These are phyloP conservation scores for Lerema accius DNA, from an alignment of 1,140 invertebrate species.

Conservation along the genomic window DNA sequence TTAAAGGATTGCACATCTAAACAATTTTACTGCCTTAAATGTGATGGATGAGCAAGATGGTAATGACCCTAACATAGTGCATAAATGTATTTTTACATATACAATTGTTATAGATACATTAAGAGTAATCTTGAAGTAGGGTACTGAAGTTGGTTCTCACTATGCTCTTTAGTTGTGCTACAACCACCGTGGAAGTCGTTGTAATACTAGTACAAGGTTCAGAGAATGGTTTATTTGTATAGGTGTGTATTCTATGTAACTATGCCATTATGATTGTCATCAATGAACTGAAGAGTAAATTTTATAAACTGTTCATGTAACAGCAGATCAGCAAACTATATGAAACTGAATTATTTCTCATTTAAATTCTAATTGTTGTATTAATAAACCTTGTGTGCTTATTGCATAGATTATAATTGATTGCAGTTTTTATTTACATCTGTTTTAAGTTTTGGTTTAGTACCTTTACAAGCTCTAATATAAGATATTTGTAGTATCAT, in stretches of 20 bases:
- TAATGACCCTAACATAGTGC: constrained; percentile 22
- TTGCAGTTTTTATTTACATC: constrained; percentile 29
- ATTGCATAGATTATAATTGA: constrained; percentile 31
- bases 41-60: constrained; percentile 14
- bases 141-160: constrained; percentile 8
- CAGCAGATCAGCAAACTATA: constrained; percentile 9
- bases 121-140: constrained; percentile 20
- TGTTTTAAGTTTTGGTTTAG: neutral
- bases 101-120: constrained; percentile 33
- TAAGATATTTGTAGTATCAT: too few species aligned
- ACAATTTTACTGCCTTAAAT: constrained; percentile 27
- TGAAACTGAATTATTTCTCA: constrained; percentile 29
- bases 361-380: constrained; percentile 31
- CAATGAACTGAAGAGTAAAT: neutral
- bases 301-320: constrained; percentile 3
- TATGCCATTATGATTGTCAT: constrained; percentile 8
- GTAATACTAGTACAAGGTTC: constrained; percentile 22
- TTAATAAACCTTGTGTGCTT: constrained; percentile 33
- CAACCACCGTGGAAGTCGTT: constrained; percentile 1
- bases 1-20: constrained; percentile 23
- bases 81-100: constrained; percentile 33
- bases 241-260: constrained; percentile 13
- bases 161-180: constrained; percentile 16
- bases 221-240: constrained; percentile 8
- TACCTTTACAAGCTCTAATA: too few species aligned